A percentile compares a stretch with the other conserved stretches of the same genome.
These are phyloP conservation scores for Sphaerophoria taeniata DNA, from an alignment of 2,888 invertebrate species.

Conservation along the genomic window DNA sequence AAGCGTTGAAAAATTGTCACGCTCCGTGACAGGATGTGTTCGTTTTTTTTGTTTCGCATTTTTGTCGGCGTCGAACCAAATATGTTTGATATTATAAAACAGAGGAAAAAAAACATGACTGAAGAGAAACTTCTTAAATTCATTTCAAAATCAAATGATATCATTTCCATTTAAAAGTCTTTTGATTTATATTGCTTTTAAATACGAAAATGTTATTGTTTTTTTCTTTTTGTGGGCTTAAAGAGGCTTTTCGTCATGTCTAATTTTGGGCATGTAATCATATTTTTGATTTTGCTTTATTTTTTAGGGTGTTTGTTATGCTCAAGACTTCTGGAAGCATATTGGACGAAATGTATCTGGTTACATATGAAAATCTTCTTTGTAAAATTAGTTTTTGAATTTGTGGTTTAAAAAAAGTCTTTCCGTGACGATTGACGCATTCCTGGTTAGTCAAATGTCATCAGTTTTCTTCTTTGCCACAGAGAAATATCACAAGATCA, in stretches of 20 bases:
- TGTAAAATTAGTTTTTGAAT: too few species aligned
- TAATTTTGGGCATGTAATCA: too few species aligned
- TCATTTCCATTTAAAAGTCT: conserved; percentile 31
- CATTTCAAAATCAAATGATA: conserved; percentile 46
- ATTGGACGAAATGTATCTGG: too few species aligned
- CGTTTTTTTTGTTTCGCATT: background rate
- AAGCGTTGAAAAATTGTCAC: conserved; percentile 71
- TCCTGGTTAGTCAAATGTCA: too few species aligned
- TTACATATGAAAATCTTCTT: too few species aligned
- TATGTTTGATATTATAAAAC: conserved; percentile 34
- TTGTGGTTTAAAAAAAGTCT: too few species aligned
- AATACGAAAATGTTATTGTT: too few species aligned
- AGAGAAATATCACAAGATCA: background rate
- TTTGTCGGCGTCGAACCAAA: background rate
- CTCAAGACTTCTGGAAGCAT: too few species aligned
- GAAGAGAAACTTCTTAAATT: conserved; percentile 20
- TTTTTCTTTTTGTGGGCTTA: background rate
- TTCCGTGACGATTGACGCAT: too few species aligned
- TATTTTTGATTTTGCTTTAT: too few species aligned
- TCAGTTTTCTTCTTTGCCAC: background rate
- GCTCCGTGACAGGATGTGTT: conserved; percentile 70
- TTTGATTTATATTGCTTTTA: conserved; percentile 22
- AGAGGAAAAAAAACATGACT: conserved; percentile 4
- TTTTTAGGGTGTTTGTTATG: too few species aligned
- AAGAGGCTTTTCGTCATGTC: background rate